phyloP scores from a whole-genome alignment of 2,888 invertebrate genomes.

The Saturnia pavonia region DNA sequence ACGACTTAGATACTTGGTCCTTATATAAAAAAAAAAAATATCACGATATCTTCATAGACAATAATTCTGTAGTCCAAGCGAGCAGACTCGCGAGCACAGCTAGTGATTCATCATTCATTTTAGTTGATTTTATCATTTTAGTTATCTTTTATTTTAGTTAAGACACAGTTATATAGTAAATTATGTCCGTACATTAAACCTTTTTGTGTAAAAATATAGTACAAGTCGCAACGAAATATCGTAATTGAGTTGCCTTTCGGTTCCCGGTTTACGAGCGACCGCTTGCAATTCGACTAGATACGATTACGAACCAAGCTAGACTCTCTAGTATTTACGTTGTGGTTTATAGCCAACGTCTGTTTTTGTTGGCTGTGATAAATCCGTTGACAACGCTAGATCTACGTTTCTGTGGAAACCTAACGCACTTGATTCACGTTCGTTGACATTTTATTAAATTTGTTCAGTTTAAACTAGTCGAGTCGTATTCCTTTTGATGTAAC shows the following conservation, averaged over 20 bases:
- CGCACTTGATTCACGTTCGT: not conserved
- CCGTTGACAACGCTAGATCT: constrained; percentile 6
- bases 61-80: too few species aligned
- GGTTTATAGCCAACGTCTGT: constrained; percentile 9
- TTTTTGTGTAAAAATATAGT: not conserved
- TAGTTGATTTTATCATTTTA: too few species aligned
- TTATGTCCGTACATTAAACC: not conserved
- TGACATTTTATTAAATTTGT: not conserved
- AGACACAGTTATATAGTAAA: too few species aligned
- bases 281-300: constrained; percentile 4
- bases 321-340: constrained; percentile 1
- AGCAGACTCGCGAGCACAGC: too few species aligned
- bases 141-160: too few species aligned
- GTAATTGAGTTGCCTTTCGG: not conserved
- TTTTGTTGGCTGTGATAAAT: constrained; percentile 9
- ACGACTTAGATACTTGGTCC: too few species aligned
- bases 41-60: too few species aligned
- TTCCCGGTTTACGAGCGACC: constrained; percentile 3
- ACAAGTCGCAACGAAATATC: not conserved
- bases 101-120: too few species aligned
- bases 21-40: too few species aligned
- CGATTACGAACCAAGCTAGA: constrained; percentile 5
- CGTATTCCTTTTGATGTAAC: not conserved
- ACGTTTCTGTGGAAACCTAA: not conserved
- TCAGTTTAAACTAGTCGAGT: not conserved